These are phyloP conservation scores for Horisme vitalbata DNA, from an alignment of 2,888 invertebrate genomes.

Conservation along the genomic window DNA sequence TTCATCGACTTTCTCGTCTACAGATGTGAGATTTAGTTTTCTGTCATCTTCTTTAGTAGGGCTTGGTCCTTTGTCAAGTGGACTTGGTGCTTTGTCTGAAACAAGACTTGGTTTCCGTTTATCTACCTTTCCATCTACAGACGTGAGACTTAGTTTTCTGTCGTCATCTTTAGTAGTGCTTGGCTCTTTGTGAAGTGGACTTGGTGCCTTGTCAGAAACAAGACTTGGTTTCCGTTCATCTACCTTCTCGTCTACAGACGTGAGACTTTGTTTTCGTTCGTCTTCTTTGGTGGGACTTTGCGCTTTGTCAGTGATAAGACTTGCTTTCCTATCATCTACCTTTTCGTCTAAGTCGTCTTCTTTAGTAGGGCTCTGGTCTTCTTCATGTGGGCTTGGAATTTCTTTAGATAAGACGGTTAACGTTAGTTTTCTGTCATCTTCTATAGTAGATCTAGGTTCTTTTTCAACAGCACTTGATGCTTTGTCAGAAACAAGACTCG, in stretches of 20 bases:
- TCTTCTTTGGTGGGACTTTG: conserved; percentile 18
- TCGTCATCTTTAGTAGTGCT: conserved; percentile 10
- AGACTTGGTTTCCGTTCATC: conserved; percentile 10
- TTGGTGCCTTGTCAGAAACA: not conserved
- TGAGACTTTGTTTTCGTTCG: not conserved
- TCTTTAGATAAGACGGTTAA: not conserved
- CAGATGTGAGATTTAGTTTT: not conserved
- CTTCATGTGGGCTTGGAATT: not conserved
- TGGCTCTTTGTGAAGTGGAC: conserved; percentile 14
- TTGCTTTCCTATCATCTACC: conserved; percentile 1
- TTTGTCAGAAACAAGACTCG: not conserved
- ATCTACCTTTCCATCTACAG: conserved; percentile 5
- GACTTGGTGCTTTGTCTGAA: conserved; percentile 2
- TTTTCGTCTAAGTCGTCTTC: not conserved
- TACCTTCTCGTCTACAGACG: not conserved
- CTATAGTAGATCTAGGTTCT: not conserved
- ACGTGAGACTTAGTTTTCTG: not conserved
- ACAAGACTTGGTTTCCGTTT: conserved; percentile 15
- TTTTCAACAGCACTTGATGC: conserved; percentile 14
- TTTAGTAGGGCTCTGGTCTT: not conserved
- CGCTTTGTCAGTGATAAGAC: conserved; percentile 12
- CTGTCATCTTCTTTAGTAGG: conserved; percentile 1
- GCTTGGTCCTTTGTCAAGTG: not conserved
- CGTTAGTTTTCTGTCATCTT: not conserved
- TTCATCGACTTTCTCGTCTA: not conserved